A percentile compares a stretch with the other conserved stretches of the same genome.
These are phyloP conservation scores for Acanthoscelides obtectus DNA, from an alignment of 2,888 invertebrate genomes.

Conservation along the genomic window DNA sequence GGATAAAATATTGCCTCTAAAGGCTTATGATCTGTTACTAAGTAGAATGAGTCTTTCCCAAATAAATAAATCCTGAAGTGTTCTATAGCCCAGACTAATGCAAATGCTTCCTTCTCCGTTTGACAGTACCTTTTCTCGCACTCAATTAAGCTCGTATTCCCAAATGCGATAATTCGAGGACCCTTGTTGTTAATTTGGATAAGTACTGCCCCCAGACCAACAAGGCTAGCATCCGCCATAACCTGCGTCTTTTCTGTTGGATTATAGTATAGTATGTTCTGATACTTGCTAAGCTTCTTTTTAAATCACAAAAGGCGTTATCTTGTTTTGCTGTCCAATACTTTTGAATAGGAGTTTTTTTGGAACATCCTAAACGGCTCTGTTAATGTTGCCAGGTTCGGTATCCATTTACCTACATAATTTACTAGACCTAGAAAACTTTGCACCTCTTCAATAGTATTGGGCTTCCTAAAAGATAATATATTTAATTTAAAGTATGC, in stretches of 20 bases:
- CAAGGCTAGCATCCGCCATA: no score
- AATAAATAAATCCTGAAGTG: no score
- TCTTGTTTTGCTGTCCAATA: conserved; percentile 13
- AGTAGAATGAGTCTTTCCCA: no score
- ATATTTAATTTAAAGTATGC: conserved; percentile 10
- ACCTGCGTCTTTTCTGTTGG: no score
- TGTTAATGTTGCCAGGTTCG: conserved; percentile 23
- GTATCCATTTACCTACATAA: conserved; percentile 28
- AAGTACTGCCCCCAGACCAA: no score
- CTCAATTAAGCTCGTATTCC: no score
- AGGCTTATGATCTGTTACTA: no score
- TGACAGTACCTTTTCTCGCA: conserved; percentile 27
- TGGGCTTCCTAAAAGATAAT: conserved; percentile 1
- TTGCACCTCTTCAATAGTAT: conserved; percentile 19
- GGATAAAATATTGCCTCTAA: no score
- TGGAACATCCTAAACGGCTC: conserved; percentile 25
- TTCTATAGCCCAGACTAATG: no score
- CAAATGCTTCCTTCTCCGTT: conserved; percentile 27
- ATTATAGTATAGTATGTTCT: conserved; percentile 2
- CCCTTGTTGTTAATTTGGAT: no score
- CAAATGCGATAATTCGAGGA: no score
- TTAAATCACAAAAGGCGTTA: conserved; percentile 11
- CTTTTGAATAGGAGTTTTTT: conserved; percentile 26
- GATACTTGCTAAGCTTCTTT: conserved; percentile 9
- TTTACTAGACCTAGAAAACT: conserved; percentile 32